These are phyloP conservation scores for Melitaea cinxia DNA, from an alignment of 1,140 invertebrate genomes.

Conservation along the genomic window DNA sequence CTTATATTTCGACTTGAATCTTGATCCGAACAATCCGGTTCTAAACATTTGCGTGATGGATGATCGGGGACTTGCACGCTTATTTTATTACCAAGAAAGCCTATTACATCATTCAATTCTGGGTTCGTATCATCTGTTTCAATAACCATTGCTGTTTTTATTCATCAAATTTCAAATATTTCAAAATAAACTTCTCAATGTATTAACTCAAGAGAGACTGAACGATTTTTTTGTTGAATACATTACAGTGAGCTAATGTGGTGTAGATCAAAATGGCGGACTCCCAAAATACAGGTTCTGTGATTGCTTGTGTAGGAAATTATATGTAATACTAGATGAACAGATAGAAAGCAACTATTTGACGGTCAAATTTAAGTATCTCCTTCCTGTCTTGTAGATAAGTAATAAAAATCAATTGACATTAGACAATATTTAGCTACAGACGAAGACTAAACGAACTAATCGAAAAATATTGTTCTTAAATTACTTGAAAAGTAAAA, in stretches of 20 bases:
- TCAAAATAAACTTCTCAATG: slow-evolving; percentile 17
- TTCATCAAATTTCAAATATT: background rate
- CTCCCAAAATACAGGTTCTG: slow-evolving; percentile 72
- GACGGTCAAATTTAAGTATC: slow-evolving; percentile 7
- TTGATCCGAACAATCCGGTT: slow-evolving; percentile 66
- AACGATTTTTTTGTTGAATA: slow-evolving; percentile 25
- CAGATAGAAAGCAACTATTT: slow-evolving; percentile 10
- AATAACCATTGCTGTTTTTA: slow-evolving; percentile 42
- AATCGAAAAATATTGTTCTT: no score
- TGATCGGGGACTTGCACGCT: slow-evolving; percentile 63
- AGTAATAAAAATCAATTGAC: background rate
- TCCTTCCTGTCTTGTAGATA: slow-evolving; percentile 7
- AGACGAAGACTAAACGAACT: no score
- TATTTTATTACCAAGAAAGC: slow-evolving; percentile 22
- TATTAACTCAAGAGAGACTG: slow-evolving; percentile 2
- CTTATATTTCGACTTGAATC: slow-evolving; percentile 53
- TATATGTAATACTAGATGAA: slow-evolving; percentile 36
- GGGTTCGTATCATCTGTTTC: slow-evolving; percentile 25
- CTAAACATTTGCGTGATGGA: slow-evolving; percentile 72
- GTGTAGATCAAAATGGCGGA: slow-evolving; percentile 66
- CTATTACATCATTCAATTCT: slow-evolving; percentile 19
- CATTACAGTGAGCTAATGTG: slow-evolving; percentile 55
- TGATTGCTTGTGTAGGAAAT: slow-evolving; percentile 63
- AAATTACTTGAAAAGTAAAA: background rate
- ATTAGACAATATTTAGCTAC: background rate